phyloP scores from a whole-genome alignment of 1,140 invertebrate species.

The Drosophila repleta region DNA sequence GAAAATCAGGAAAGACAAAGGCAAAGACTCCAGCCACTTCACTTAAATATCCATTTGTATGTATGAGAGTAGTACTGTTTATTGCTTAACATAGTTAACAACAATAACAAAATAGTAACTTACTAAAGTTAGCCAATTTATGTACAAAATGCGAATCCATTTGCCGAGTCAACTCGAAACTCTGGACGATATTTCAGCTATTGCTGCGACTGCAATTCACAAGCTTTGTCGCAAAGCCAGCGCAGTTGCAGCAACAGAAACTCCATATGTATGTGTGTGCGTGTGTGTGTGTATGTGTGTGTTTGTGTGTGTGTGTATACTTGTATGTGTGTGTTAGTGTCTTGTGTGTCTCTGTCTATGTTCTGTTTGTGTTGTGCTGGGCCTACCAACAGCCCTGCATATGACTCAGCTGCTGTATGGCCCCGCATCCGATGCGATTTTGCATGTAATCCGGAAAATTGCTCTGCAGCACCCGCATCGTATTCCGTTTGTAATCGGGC shows the following conservation, averaged over 20 bases:
- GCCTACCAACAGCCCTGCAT: constrained; percentile 84
- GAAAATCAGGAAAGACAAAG: not conserved
- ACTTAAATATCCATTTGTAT: not conserved
- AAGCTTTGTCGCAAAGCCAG: constrained; percentile 45
- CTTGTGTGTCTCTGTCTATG: constrained; percentile 2
- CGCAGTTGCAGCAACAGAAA: constrained; percentile 31
- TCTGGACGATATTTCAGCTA: constrained; percentile 27
- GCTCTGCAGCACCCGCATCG: constrained; percentile 86
- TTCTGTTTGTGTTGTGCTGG: constrained; percentile 11
- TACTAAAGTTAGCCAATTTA: constrained; percentile 58
- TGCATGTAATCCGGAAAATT: constrained; percentile 88
- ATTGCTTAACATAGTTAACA: constrained; percentile 69
- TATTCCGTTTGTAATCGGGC: constrained; percentile 85
- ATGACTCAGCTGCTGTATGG: constrained; percentile 85
- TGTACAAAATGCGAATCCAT: constrained; percentile 54
- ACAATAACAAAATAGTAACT: constrained; percentile 24
- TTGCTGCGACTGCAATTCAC: constrained; percentile 50
- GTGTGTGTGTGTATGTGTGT: constrained; percentile 8
- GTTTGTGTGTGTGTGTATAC: constrained; percentile 5
- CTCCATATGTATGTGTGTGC: constrained; percentile 5
- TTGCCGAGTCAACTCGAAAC: constrained; percentile 6
- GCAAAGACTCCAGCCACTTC: not conserved
- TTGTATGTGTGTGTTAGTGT: constrained; percentile 8
- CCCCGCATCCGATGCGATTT: constrained; percentile 86
- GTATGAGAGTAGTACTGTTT: constrained; percentile 25